Evolutionary conservation across 23 tunicate species (phyloP).

Genomic region (Halocynthia aurantium): DNA sequence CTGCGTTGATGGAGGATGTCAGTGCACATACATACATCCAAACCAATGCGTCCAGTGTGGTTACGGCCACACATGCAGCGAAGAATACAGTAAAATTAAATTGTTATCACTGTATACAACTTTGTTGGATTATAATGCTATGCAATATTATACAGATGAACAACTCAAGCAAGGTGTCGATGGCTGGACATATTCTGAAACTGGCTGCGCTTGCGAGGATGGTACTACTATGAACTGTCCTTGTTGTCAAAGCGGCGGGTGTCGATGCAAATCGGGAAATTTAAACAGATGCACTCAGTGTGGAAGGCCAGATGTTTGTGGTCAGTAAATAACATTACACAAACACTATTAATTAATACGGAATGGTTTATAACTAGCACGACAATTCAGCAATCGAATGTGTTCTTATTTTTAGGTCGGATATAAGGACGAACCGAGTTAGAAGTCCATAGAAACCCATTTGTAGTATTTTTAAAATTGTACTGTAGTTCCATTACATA

Average conservation of each 20-base stretch:
- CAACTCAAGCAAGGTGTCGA: neutral
- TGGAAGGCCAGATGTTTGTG: constrained; percentile 5
- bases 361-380: too few relatives aligned
- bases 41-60: constrained; percentile 22
- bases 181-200: constrained; percentile 22
- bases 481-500: too few relatives aligned
- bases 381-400: too few relatives aligned
- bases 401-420: too few relatives aligned
- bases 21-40: constrained; percentile 5
- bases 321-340: neutral
- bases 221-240: constrained; percentile 6
- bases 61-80: constrained; percentile 9
- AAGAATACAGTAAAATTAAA: neutral
- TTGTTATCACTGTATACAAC: neutral
- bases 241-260: constrained; percentile 16
- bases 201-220: constrained; percentile 10
- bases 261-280: constrained; percentile 14
- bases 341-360: too few relatives aligned
- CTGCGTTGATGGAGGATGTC: constrained; percentile 24
- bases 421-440: too few relatives aligned
- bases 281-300: constrained; percentile 7
- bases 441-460: too few relatives aligned
- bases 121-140: too few relatives aligned
- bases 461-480: too few relatives aligned
- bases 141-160: neutral